Percentiles rank a stretch among this genome's conserved stretches.
These are phyloP conservation scores for Vireo griseus DNA, from an alignment of 2,797 vertebrate genomes.

Conservation along the genomic window DNA sequence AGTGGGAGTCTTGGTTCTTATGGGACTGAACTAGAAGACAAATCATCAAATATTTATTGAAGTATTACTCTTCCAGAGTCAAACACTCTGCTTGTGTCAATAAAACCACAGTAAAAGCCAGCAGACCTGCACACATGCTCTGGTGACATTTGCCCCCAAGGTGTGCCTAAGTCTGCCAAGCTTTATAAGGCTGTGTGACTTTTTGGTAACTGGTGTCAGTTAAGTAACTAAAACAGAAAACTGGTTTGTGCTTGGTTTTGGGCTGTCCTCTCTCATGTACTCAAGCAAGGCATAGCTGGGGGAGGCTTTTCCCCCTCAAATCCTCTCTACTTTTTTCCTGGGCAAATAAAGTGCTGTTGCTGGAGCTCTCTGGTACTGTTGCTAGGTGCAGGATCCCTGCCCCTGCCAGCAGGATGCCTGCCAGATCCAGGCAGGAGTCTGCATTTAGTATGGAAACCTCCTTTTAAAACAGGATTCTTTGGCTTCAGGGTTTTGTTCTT, in stretches of 20 bases:
- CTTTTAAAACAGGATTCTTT: background rate
- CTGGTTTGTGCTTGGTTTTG: background rate
- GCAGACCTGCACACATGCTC: background rate
- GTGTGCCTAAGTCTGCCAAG: fast-evolving
- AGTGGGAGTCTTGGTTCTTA: background rate
- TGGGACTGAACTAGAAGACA: background rate
- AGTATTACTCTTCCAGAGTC: background rate
- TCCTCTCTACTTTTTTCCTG: background rate
- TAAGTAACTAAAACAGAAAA: background rate
- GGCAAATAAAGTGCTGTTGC: background rate
- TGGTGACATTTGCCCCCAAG: fast-evolving
- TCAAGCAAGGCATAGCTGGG: background rate
- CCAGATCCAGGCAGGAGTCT: background rate
- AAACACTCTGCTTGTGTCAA: background rate
- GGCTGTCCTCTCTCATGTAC: background rate
- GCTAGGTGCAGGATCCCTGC: background rate
- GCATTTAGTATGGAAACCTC: background rate
- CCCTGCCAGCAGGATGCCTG: background rate
- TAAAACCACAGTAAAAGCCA: background rate
- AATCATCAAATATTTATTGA: background rate
- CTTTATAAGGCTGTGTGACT: background rate
- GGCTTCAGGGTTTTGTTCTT: constrained; percentile 1
- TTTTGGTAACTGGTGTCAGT: background rate
- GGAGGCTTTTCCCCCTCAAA: background rate
- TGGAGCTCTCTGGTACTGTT: fast-evolving